Conservation (phyloP, 2,888 invertebrate species). For the Drosophila picticornis region DNA sequence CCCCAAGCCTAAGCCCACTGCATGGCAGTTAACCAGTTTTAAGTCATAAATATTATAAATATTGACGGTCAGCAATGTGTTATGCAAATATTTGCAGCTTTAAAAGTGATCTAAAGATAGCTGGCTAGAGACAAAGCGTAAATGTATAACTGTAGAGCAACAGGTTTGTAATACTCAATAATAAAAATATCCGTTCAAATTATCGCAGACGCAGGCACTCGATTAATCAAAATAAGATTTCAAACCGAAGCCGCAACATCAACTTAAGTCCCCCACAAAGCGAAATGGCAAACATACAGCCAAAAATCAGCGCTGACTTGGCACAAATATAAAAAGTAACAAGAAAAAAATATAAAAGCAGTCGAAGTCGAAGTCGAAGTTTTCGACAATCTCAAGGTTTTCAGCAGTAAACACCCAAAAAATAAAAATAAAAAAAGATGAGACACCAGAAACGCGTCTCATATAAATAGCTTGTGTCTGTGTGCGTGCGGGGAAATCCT, state of each 20-base stretch:
- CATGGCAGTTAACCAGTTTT: constrained; percentile 61
- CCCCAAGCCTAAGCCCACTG: neutral
- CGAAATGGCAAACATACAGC: constrained; percentile 2
- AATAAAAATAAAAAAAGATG: constrained; percentile 31
- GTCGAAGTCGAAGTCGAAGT: constrained; percentile 15
- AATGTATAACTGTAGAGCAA: constrained; percentile 38
- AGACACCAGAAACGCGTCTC: constrained; percentile 41
- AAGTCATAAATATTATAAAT: constrained; percentile 20
- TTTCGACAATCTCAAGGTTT: constrained; percentile 59
- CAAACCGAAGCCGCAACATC: constrained; percentile 25
- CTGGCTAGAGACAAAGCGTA: constrained; percentile 28
- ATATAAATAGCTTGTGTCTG: constrained; percentile 13
- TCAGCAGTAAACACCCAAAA: constrained; percentile 43
- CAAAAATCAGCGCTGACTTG: constrained; percentile 39
- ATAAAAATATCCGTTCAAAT: constrained; percentile 28
- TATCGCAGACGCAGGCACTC: constrained; percentile 24
- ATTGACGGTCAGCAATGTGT: constrained; percentile 41
- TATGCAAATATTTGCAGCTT: constrained; percentile 74
- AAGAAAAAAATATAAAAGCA: neutral
- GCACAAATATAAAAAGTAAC: constrained; percentile 21
- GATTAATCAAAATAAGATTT: constrained; percentile 69
- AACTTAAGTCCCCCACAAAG: constrained; percentile 7
- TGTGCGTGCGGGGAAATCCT: constrained; percentile 60
- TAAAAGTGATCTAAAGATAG: constrained; percentile 34
- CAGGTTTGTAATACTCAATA: constrained; percentile 34